A percentile compares a stretch with the other conserved stretches of the same genome.
Conservation (phyloP, 2,888 invertebrate species). For the Drosophila hamatofila region DNA sequence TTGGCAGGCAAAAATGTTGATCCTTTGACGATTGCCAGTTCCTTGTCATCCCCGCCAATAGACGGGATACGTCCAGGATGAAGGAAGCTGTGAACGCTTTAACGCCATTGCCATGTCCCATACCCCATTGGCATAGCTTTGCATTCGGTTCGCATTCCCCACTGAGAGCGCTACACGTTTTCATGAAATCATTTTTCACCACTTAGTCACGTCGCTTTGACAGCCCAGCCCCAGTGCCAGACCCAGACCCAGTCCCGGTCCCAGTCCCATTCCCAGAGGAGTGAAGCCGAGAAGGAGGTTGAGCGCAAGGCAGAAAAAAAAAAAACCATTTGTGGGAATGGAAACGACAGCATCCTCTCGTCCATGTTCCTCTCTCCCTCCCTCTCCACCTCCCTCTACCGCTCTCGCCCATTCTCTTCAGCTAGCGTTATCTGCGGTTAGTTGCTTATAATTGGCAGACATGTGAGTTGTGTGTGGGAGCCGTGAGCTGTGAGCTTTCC, state of each 20-base stretch:
- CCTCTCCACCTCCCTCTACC: neutral
- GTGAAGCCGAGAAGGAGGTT: slow-evolving; percentile 21
- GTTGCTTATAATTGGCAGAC: slow-evolving; percentile 79
- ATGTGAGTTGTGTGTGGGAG: slow-evolving; percentile 66
- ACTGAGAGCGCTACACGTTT: slow-evolving; percentile 73
- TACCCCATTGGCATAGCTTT: slow-evolving; percentile 18
- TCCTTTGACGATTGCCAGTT: slow-evolving; percentile 75
- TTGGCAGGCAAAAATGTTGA: slow-evolving; percentile 72
- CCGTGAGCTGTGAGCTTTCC: slow-evolving; percentile 60
- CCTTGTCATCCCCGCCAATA: slow-evolving; percentile 19
- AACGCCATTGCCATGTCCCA: slow-evolving; percentile 43
- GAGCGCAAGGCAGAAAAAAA: slow-evolving; percentile 25
- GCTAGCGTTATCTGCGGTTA: slow-evolving; percentile 73
- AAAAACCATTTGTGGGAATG: slow-evolving; percentile 34
- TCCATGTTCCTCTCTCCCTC: neutral
- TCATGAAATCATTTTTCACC: slow-evolving; percentile 79
- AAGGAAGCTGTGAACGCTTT: slow-evolving; percentile 64
- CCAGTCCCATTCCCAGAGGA: slow-evolving; percentile 5
- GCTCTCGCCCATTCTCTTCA: neutral
- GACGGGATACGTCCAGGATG: slow-evolving; percentile 13
- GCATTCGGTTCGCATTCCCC: slow-evolving; percentile 63
- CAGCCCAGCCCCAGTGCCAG: slow-evolving; percentile 52
- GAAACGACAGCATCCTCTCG: slow-evolving; percentile 63
- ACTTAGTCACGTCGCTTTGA: slow-evolving; percentile 79
- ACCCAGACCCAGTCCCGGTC: neutral